Percentiles rank a stretch among this genome's conserved stretches.
phyloP scores from a whole-genome alignment of 2,888 invertebrate species.

The Dryococelus australis region DNA sequence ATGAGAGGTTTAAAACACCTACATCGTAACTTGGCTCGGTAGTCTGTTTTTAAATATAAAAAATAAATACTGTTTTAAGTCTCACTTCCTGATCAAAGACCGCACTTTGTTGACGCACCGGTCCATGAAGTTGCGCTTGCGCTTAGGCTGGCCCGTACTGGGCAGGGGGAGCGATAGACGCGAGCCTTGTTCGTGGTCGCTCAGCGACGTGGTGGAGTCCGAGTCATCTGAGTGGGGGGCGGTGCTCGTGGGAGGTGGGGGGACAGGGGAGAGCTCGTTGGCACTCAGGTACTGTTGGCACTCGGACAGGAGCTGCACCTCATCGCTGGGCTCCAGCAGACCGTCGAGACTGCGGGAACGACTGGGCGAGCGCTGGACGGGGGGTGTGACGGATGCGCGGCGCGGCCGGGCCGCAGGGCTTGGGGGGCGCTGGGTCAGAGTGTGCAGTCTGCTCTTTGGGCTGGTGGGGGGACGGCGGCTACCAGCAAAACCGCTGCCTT shows the following conservation, averaged over 20 bases:
- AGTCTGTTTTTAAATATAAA: background rate
- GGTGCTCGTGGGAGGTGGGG: background rate
- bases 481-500: slow-evolving; percentile 52
- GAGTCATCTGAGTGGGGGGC: background rate
- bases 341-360: slow-evolving; percentile 72
- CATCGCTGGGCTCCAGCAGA: slow-evolving; percentile 56
- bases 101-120: slow-evolving; percentile 84
- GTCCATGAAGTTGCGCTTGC: slow-evolving; percentile 85
- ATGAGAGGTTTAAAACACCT: slow-evolving; percentile 27
- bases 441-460: slow-evolving; percentile 45
- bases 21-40: slow-evolving; percentile 12
- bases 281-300: slow-evolving; percentile 47
- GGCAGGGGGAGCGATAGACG: slow-evolving; percentile 65
- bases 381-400: slow-evolving; percentile 44
- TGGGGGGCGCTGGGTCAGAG: slow-evolving; percentile 37
- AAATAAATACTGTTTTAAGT: background rate
- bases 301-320: slow-evolving; percentile 42
- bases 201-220: background rate
- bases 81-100: slow-evolving; percentile 69
- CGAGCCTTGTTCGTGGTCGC: slow-evolving; percentile 59
- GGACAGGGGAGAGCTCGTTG: slow-evolving; percentile 37
- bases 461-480: slow-evolving; percentile 55
- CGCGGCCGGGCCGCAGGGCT: slow-evolving; percentile 34
- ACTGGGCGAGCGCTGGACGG: slow-evolving; percentile 57
- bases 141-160: slow-evolving; percentile 68